Conservation (phyloP, 2,888 invertebrate genomes). For the Campopleginae sp. region DNA sequence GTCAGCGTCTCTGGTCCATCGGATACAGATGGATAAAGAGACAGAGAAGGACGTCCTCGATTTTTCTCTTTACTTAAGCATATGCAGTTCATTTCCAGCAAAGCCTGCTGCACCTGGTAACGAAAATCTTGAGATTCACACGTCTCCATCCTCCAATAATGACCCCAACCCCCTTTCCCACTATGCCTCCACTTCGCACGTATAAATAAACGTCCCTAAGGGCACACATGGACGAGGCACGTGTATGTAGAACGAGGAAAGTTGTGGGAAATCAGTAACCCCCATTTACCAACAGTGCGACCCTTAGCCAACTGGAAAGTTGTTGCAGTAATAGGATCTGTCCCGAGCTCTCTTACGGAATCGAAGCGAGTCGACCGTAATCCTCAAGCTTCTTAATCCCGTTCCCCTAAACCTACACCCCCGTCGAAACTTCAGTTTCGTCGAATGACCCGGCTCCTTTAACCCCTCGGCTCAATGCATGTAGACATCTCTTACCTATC, state of each 20-base stretch:
- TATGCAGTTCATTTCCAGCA: conserved; percentile 54
- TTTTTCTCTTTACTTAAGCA: background rate
- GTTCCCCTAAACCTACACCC: conserved; percentile 42
- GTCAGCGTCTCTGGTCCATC: conserved; percentile 46
- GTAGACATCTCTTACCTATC: conserved; percentile 3
- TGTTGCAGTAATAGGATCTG: conserved; percentile 75
- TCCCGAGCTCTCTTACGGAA: conserved; percentile 71
- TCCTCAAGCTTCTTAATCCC: conserved; percentile 73
- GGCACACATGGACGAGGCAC: background rate
- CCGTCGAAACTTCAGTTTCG: conserved; percentile 67
- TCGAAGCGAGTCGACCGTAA: conserved; percentile 72
- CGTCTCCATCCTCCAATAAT: conserved; percentile 28
- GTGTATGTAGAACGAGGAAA: conserved; percentile 21
- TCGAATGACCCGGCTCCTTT: conserved; percentile 53
- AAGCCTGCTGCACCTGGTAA: conserved; percentile 46
- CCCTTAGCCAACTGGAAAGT: conserved; percentile 69
- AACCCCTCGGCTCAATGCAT: background rate
- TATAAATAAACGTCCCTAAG: conserved; percentile 1
- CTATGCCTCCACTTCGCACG: conserved; percentile 1
- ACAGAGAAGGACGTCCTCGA: background rate
- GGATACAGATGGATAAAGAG: conserved; percentile 19
- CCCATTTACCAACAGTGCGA: conserved; percentile 2
- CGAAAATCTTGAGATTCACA: conserved; percentile 58
- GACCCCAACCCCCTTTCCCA: conserved; percentile 6
- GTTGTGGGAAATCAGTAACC: conserved; percentile 42